phyloP scores from a whole-genome alignment of 2,888 invertebrate genomes.

The Lepidochrysops patricia region DNA sequence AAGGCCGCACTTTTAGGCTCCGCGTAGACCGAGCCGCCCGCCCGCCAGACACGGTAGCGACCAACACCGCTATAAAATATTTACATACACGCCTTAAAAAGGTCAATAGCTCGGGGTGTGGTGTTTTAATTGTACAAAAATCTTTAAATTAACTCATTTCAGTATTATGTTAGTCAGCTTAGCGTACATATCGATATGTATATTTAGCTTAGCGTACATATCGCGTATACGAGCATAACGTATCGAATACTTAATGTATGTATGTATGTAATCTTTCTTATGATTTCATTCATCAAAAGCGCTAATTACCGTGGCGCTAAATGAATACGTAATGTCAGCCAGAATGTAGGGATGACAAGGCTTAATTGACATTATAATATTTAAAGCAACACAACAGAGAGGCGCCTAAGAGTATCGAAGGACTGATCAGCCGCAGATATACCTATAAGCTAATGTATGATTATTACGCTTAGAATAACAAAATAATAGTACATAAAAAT shows the following conservation, averaged over 20 bases:
- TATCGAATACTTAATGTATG: too few species aligned
- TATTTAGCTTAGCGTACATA: too few species aligned
- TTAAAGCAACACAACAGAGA: background rate
- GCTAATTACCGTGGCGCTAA: background rate
- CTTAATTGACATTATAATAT: conserved; percentile 5
- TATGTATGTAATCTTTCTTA: too few species aligned
- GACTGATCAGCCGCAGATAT: background rate
- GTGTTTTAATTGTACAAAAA: background rate
- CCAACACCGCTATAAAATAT: background rate
- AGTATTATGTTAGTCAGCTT: background rate
- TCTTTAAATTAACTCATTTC: background rate
- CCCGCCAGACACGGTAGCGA: background rate
- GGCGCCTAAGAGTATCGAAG: background rate
- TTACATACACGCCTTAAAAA: conserved; percentile 1
- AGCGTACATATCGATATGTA: too few species aligned
- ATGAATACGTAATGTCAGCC: background rate
- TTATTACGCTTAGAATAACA: background rate
- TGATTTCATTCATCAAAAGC: background rate
- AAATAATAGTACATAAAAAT: background rate
- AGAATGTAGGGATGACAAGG: background rate
- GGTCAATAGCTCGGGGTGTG: conserved; percentile 3
- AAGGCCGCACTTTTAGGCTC: background rate
- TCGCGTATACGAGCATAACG: too few species aligned
- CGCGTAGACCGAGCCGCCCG: background rate
- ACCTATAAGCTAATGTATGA: conserved; percentile 12